Evolutionary conservation across 2,888 invertebrate genomes (phyloP).

Genomic region (Temnothorax rugatulus): DNA sequence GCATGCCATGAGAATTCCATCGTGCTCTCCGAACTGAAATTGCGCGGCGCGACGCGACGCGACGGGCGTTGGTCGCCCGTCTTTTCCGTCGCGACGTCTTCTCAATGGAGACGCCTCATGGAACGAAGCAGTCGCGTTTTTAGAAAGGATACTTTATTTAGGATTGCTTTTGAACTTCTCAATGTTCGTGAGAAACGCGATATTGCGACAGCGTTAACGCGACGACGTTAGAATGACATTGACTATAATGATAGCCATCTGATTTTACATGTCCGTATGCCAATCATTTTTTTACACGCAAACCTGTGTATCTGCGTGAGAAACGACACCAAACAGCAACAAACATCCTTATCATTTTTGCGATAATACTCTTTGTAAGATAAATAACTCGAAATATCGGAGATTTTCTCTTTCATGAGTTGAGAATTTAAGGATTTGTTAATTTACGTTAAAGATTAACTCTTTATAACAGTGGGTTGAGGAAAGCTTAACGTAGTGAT

Average conservation of each 20-base stretch:
- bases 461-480: neutral
- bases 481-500: neutral
- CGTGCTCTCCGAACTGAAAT: constrained; percentile 25
- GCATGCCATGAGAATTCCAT: constrained; percentile 14
- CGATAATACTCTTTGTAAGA: neutral
- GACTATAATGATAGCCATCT: neutral
- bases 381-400: neutral
- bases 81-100: constrained; percentile 11
- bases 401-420: too few species aligned
- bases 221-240: neutral
- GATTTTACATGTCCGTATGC: neutral
- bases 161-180: neutral
- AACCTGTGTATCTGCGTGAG: neutral
- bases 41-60: constrained; percentile 24
- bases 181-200: neutral
- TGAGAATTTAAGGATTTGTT: neutral
- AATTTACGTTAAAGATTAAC: neutral
- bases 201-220: neutral
- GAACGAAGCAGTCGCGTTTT: neutral
- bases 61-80: neutral
- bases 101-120: neutral
- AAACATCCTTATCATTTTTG: neutral
- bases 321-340: neutral
- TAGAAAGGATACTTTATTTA: neutral
- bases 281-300: constrained; percentile 1